Base-by-base conservation (phyloP, 2,113 vertebrate genomes). In the Neodontobutis hainanensis region DNA sequence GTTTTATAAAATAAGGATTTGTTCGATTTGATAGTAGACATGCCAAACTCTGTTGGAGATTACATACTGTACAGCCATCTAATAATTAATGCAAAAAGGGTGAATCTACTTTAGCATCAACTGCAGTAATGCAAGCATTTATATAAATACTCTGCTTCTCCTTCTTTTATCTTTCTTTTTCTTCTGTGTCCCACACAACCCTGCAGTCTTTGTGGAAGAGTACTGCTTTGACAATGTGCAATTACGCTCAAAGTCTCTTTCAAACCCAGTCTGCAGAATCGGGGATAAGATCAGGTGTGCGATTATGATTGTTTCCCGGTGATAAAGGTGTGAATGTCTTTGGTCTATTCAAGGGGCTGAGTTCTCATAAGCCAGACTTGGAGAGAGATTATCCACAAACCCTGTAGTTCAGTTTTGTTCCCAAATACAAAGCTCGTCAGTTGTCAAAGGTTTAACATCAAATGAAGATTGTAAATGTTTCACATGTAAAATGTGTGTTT, bases 191-290 rank as follows among this genome's bases (percentile, higher is more conserved):
- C 68, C 35, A 49, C 0, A 6, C 27, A 70, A 58, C 52, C 40
- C 61, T 66, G 52, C 50, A 59, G 53, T 59, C 75, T 85, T 84
- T 83, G 78, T 74, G 56, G 46, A 68, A 79, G 77, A 61, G 56
- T 70, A 61, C 63, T 71, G 58, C 69, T 70, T 69, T 65, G 69
- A 63, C 72, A 78, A 68, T 75, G 51, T 71, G 69, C 34, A 59
- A 74, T 59, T 60, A 60, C 61, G 19, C 61, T 73, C 75, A 72
- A 72, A 68, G 65, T 68, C 65, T 68, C 77, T 70, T 77, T 82
- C 53, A 69, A 67, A 27, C 59, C 59, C 47, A 15, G 48, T 52
- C 55, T 63, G 61, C 72, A 78, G 57, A 66, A 65, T 46, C 52
- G 15, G 60, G 16, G 9, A 60, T n/a, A 52, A 64, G 73, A 81